Base-by-base conservation (phyloP, 2,797 vertebrate genomes). In the Leuciscus waleckii region DNA sequence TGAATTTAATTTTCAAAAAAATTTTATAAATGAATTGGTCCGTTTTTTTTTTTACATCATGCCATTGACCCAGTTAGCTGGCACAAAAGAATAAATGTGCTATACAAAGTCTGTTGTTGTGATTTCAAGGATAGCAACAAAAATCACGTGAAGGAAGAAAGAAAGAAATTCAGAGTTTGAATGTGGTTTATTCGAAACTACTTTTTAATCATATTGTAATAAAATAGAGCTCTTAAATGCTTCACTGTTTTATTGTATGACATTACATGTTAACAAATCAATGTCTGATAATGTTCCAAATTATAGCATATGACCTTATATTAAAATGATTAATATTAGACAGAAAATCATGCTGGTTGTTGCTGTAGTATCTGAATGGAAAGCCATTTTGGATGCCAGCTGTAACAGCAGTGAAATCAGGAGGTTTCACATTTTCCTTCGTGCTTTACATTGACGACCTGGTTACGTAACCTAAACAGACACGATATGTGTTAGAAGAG, bases 151-250 rank as follows among this genome's bases (percentile, higher is more conserved):
- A 58, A 43, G 26, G 0, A 63, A 35, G 5, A 16, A 19, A 11
- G 19, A 19, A 74, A 37, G 0, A 54, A 51, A 13, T 51, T n/a
- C 13, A 2, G 21, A 46, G 29, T 39, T 9, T 51, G 16, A 75
- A 54, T 51, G 29, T 41, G 7, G 1, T 73, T 71, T 54, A 26
- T 76, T 83, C 29, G 0, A 69, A 69, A 68, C 3, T 35, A 69
- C 19, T 13, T 74, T 74, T 41, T 46, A 70, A 58, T 78, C 4
- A 49, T 17, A n/a, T 13, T 35, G 7, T 17, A 17, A 78, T 76
- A 84, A 79, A 35, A 49, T 23, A 29, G 2, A 79, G 16, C 7
- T 49, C 49, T 56, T 26, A 56, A 81, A 63, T 79, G 75, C 39
- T 79, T 71, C 3, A 70, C 14, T 43, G 26, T 35, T 79, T 70